A percentile compares a stretch with the other conserved stretches of the same genome.
Conservation (phyloP, 2,888 invertebrate genomes). For the Pyrochroa serraticornis region DNA sequence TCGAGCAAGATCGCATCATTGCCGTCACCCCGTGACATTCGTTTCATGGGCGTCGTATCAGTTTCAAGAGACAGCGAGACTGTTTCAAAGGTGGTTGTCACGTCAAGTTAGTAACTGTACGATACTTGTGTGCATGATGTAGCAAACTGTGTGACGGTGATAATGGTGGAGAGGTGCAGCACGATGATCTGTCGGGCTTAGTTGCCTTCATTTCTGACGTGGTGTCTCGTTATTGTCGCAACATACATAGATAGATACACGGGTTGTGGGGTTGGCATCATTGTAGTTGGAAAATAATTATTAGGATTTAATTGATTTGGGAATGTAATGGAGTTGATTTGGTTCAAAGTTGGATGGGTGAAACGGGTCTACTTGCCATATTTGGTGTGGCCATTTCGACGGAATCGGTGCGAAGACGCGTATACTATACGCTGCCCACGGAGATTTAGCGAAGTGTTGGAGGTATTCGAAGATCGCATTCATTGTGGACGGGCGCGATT, state of each 20-base stretch:
- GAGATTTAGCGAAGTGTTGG: conserved; percentile 17
- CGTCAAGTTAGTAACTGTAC: conserved; percentile 50
- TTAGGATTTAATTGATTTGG: too few relatives aligned
- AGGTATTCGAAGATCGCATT: conserved; percentile 16
- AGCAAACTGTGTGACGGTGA: conserved; percentile 17
- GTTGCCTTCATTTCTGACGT: too few relatives aligned
- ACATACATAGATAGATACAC: too few relatives aligned
- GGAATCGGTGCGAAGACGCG: too few relatives aligned
- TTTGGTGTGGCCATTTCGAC: too few relatives aligned
- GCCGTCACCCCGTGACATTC: conserved; percentile 27
- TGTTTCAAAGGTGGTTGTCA: conserved; percentile 52
- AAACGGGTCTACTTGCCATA: too few relatives aligned
- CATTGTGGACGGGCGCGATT: conserved; percentile 13
- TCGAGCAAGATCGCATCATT: conserved; percentile 26
- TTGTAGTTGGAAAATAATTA: too few relatives aligned
- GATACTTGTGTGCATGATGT: conserved; percentile 38
- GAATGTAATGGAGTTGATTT: too few relatives aligned
- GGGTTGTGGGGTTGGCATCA: too few relatives aligned
- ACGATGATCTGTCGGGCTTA: background rate
- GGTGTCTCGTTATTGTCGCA: too few relatives aligned
- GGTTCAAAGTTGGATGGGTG: too few relatives aligned
- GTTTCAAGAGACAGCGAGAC: conserved; percentile 29
- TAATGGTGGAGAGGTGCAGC: conserved; percentile 16
- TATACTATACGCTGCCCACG: background rate
- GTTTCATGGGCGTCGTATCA: conserved; percentile 26